Conservation (phyloP, 1,140 invertebrate species). For the Rhopalosiphum maidis region DNA sequence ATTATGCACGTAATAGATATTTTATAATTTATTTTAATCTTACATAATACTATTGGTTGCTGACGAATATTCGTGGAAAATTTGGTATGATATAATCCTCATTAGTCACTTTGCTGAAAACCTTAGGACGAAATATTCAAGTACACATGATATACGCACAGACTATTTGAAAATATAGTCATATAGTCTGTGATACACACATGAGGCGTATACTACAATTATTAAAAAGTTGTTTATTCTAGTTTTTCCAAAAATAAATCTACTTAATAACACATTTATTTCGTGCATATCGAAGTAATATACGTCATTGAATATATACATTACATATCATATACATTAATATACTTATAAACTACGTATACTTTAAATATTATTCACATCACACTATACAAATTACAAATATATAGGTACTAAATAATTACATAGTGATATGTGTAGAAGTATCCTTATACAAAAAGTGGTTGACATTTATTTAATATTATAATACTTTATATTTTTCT, state of each 20-base stretch:
- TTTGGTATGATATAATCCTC: not conserved
- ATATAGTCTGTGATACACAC: not conserved
- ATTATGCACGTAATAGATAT: not conserved
- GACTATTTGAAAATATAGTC: no score
- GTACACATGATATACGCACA: no score
- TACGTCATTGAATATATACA: not conserved
- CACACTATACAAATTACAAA: not conserved
- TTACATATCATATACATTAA: no score
- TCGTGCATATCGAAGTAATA: not conserved
- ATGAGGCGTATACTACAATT: not conserved
- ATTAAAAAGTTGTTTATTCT: not conserved
- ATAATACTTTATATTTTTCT: no score
- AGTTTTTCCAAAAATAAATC: not conserved
- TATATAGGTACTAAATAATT: not conserved
- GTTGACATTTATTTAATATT: not conserved
- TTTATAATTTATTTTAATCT: not conserved
- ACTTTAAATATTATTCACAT: not conserved
- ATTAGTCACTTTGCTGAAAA: not conserved
- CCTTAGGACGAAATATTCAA: not conserved
- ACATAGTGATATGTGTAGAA: not conserved
- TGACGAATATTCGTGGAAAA: not conserved
- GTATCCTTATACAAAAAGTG: not conserved
- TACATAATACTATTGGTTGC: not conserved
- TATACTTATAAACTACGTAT: no score
- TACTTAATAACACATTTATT: not conserved